Base-by-base conservation (phyloP, 2,888 invertebrate genomes). In the Hipparchia sbordonii region DNA sequence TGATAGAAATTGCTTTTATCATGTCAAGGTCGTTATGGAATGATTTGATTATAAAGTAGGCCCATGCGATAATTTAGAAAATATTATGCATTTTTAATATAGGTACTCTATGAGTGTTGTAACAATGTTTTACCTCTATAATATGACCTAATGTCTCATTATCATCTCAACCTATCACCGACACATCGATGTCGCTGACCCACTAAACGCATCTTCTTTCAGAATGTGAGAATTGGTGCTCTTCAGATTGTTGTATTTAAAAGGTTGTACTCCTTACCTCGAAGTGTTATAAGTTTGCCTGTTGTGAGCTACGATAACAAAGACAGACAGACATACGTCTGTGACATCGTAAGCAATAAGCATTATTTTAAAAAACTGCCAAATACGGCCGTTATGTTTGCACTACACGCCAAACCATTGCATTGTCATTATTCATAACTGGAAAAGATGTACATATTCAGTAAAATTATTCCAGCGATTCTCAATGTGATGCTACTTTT, bases 401-500 rank as follows among this genome's bases (percentile, higher is more conserved):
- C 65, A 59, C 12, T 33, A 66, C 45, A 46, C 56, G 39, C 4
- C 9, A 56, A 23, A 23, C 23, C 23, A 23, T 23, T 23, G 23
- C 23, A 23, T 23, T 23, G 23, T 23, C 23, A 23, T 23, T 23
- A 23, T 23, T 23, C 23, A 23, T 23, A 23, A 23, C 23, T 23
- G 23, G 23, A 23, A 23, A 23, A 23, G 23, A 23, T 23, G 23
- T 23, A n/a, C n/a, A n/a, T n/a, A 23, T 23, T 61, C 60, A 68
- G 63, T 51, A 10, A 61, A 65, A 9, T 54, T 9, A 65, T 6
- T 13, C 61, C 71, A 72, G 69, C 56, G 71, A 69, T 80, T 80
- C 83, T 79, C 82, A 84, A 84, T 72, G 60, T 79, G n/a, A 7
- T 9, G 1, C 9, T 65, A 56, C 76, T 66, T 57, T 13, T 48